Evolutionary conservation across 2,888 invertebrate species (phyloP), one percentile per base, ranked within the genome.

Genomic region (Acrobasis suavella): DNA sequence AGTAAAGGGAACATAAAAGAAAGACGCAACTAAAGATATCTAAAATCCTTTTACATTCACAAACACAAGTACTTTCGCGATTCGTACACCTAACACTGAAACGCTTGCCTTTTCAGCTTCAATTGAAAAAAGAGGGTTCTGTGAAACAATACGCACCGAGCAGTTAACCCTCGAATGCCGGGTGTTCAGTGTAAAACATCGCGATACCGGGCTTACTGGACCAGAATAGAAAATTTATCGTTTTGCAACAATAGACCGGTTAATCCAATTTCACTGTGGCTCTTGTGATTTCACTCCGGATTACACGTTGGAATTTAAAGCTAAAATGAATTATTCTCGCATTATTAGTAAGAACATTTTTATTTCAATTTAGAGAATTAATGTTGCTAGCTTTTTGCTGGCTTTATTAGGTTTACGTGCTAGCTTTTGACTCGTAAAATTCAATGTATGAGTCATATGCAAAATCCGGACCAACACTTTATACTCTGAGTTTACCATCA

Each of bases 211-310:
- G 74, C 81, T 80, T 81, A 85, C 74, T 70, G 71, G 78, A 74
- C 71, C 75, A 77, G 82, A 83, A 81, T 81, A 78, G 85, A 76
- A 82, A 87, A 89, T 88, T 87, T 89, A 89, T 89, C 78, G 86
- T 78, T 78, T 75, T 71, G 76, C 77, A 81, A 89, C 88, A 90
- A 89, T 87, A 74, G 76, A 71, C 72, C 75, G 77, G 69, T 82
- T 87, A 86, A 89, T 87, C 85, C 83, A 78, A 82, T 83, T 77
- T 73, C 71, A 69, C 73, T 73, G 74, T 61, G 74, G 76, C 77
- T 78, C 73, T 73, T 72, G 77, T 78, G 85, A 86, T 87, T 87
- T 83, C 78, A 82, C 82, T 85, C 73, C 72, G 75, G 75, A 75
- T 76, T 75, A 69, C 73, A 75, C 69, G 74, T 72, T 74, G 75